phyloP scores from a whole-genome alignment of 2,113 vertebrate genomes.

The Laticauda laticaudata region DNA sequence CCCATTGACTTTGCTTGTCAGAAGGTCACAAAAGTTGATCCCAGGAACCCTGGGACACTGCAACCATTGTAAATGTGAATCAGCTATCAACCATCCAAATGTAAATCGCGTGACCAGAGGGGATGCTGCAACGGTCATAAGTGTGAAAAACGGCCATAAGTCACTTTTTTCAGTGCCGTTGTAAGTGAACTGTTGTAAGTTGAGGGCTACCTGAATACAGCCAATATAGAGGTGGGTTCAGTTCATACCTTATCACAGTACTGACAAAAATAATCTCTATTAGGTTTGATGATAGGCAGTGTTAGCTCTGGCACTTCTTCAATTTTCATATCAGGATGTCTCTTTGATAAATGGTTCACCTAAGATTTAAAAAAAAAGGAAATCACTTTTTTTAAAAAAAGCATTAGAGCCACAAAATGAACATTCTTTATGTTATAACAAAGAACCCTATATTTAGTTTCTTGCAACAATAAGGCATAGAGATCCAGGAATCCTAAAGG shows the following conservation, averaged over 20 bases:
- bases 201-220: neutral
- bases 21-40: too few species aligned
- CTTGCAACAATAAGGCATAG: neutral
- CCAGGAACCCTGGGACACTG: too few species aligned
- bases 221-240: neutral
- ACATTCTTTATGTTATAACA: neutral
- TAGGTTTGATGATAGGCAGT: slow-evolving; percentile 96
- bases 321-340: slow-evolving; percentile 97
- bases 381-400: slow-evolving; percentile 27
- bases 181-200: too few species aligned
- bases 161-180: too few species aligned
- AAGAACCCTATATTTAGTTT: neutral
- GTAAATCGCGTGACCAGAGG: too few species aligned
- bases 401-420: slow-evolving; percentile 30
- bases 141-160: too few species aligned
- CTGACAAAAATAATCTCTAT: slow-evolving; percentile 98
- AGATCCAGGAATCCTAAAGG: neutral
- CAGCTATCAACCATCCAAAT: too few species aligned
- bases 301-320: slow-evolving; percentile 97
- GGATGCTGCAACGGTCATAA: too few species aligned
- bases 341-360: slow-evolving; percentile 98
- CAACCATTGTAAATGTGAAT: too few species aligned
- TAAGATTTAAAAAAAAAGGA: slow-evolving; percentile 53
- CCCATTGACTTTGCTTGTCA: too few species aligned
- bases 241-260: slow-evolving; percentile 96